A percentile compares a stretch with the other conserved stretches of the same genome.
phyloP scores from a whole-genome alignment of 2,797 vertebrate genomes.

The Luscinia luscinia region DNA sequence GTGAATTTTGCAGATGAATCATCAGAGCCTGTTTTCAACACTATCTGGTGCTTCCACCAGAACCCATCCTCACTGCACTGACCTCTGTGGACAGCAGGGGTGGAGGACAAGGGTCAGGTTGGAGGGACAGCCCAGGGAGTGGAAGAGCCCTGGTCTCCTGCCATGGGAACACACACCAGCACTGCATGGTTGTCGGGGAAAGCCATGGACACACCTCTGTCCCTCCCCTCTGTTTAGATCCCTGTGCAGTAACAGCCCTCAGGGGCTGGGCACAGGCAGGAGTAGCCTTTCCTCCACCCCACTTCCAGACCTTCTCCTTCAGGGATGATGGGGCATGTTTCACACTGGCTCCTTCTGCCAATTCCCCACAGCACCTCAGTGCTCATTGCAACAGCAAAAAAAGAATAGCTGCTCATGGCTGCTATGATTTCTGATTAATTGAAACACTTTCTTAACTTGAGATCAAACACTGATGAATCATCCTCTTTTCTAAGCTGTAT shows the following conservation, averaged over 20 bases:
- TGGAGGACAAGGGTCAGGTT: not conserved
- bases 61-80: not conserved
- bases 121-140: not conserved
- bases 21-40: not conserved
- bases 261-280: not conserved
- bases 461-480: conserved; percentile 48
- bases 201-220: fast-evolving
- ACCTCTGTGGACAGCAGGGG: fast-evolving
- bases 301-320: not conserved
- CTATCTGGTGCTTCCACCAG: not conserved
- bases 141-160: fast-evolving
- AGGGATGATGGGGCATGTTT: not conserved
- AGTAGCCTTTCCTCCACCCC: not conserved
- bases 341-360: not conserved
- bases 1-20: not conserved
- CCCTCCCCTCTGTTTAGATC: not conserved
- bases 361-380: not conserved
- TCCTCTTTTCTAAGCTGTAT: conserved; percentile 1
- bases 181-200: not conserved
- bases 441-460: not conserved
- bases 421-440: not conserved
- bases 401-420: not conserved
- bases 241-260: not conserved
- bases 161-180: not conserved
- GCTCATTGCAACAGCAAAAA: not conserved